Evolutionary conservation across 1,140 invertebrate genomes (phyloP), one percentile per base, ranked within the genome.

Genomic region (Nasonia giraulti): DNA sequence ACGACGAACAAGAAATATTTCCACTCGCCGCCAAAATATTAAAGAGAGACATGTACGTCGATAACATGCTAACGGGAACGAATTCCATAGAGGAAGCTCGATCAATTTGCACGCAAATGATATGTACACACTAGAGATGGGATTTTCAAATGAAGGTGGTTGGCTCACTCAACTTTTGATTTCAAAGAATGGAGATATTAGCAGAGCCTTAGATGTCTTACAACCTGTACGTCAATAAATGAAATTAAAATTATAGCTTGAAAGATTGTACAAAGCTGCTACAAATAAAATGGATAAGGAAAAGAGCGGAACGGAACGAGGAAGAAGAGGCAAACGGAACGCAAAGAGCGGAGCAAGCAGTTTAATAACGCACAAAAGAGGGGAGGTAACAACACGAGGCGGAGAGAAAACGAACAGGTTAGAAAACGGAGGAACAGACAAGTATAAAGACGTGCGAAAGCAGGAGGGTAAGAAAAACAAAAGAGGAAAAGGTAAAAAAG

Each of bases 81-180:
- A 17, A 69, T 33, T 27, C 69, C 7, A 0, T 37, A 11, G 10
- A n/a, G 1, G 85, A 83, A 69, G 69, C 31, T 0, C 17, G 2
- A n/a, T 14, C 74, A 74, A 82, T 86, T 2, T 62, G 27, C 14
- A 12, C 74, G 1, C 37, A 86, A 68, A 74, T 83, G 6, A n/a
- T n/a, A n/a, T n/a, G n/a, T n/a, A n/a, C n/a, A n/a, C n/a, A n/a
- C n/a, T n/a, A n/a, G n/a, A 94, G 2, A 98, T 98, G 97, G 97
- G 97, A 47, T 98, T 97, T 91, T 95, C 94, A 76, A 96, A 97
- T 89, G 95, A 97, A 82, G 95, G 95, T 74, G 93, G 93, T 55
- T 95, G 95, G 94, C 91, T 96, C 1, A 93, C 94, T 55, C 90
- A 93, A 82, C 90, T 96, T 33, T 87, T 96, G 82, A 92, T 93